phyloP scores from a whole-genome alignment of 2,113 vertebrate genomes.

The Oryzias woworae region DNA sequence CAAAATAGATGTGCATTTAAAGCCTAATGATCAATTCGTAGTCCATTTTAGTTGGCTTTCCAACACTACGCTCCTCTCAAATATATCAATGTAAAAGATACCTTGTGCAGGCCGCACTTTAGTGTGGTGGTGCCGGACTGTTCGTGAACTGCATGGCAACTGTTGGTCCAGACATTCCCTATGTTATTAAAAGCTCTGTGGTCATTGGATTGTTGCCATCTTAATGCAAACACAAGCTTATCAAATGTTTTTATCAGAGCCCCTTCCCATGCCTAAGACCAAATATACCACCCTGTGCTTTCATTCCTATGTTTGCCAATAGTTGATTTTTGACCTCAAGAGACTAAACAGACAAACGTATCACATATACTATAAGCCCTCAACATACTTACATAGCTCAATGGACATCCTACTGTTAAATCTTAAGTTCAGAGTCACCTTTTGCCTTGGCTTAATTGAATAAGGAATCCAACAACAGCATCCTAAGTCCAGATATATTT shows the following conservation, averaged over 20 bases:
- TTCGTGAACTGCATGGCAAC: conserved; percentile 54
- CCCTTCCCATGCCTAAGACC: conserved; percentile 25
- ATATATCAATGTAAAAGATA: conserved; percentile 14
- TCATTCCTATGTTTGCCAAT: neutral
- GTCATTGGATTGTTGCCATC: conserved; percentile 59
- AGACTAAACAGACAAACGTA: neutral
- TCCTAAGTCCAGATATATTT: too few species aligned
- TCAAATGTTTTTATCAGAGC: conserved; percentile 27
- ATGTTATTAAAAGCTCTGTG: conserved; percentile 66
- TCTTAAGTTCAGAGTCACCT: neutral
- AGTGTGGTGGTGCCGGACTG: conserved; percentile 24
- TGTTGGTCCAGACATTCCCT: conserved; percentile 63
- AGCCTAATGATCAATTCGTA: too few species aligned
- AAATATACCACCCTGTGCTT: conserved; percentile 4
- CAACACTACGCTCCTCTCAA: conserved; percentile 8
- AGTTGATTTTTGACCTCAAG: neutral
- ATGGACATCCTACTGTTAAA: neutral
- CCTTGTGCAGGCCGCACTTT: neutral
- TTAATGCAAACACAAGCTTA: conserved; percentile 60
- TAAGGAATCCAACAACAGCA: neutral
- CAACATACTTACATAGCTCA: neutral
- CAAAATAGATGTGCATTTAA: too few species aligned
- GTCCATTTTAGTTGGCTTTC: too few species aligned
- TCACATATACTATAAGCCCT: conserved; percentile 7
- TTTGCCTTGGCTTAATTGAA: neutral